Evolutionary conservation across 2,797 vertebrate genomes (phyloP).

Genomic region (Natrix natrix): DNA sequence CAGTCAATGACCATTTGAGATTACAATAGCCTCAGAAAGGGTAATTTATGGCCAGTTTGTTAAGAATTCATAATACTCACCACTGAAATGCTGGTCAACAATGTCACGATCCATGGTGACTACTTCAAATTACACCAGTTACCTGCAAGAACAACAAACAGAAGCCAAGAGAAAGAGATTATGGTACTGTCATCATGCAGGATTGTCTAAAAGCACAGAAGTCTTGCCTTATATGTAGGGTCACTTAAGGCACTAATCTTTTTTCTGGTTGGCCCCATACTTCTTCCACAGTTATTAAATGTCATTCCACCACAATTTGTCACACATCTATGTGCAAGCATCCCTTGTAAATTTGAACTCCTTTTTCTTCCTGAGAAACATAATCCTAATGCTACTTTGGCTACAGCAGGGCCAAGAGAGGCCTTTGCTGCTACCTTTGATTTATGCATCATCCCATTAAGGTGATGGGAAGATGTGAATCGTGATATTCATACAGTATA

Average conservation of each 20-base stretch:
- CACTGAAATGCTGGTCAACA: constrained; percentile 37
- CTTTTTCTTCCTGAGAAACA: not conserved
- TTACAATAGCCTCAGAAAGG: not conserved
- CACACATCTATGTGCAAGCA: not conserved
- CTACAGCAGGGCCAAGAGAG: not conserved
- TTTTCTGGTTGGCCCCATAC: not conserved
- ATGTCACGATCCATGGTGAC: constrained; percentile 60
- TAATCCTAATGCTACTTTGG: not conserved
- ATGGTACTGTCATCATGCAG: too few relatives aligned
- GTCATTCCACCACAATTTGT: not conserved
- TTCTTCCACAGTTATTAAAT: not conserved
- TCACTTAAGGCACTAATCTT: not conserved
- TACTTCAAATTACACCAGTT: not conserved
- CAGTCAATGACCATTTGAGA: not conserved
- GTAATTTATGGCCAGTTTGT: not conserved
- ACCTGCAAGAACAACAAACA: constrained; percentile 4
- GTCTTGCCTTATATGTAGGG: too few relatives aligned
- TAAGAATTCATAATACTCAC: constrained; percentile 54
- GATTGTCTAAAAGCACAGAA: not conserved
- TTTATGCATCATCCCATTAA: not conserved
- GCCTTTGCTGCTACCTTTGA: not conserved
- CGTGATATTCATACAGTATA: too few relatives aligned
- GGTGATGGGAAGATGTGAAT: not conserved
- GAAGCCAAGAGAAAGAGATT: rapidly evolving
- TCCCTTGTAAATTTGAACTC: not conserved